Conservation (phyloP, 2,888 invertebrate genomes). For the Sceliomorpha sp. region DNA sequence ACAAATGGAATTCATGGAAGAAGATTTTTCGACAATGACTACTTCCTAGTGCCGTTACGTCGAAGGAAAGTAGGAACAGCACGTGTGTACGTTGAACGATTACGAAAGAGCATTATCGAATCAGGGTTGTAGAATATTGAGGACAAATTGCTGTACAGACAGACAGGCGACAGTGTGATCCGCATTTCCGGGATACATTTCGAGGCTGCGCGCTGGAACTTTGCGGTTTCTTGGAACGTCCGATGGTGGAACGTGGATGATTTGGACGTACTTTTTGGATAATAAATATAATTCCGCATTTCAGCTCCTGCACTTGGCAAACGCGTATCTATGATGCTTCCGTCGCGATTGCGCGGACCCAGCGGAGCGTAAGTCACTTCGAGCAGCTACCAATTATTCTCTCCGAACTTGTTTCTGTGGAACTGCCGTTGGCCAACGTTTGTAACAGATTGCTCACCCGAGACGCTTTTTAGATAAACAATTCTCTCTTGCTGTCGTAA, state of each 20-base stretch:
- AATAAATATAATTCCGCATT: constrained; percentile 36
- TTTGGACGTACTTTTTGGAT: constrained; percentile 23
- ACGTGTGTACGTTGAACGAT: constrained; percentile 20
- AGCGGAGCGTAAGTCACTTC: constrained; percentile 18
- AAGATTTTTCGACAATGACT: neutral
- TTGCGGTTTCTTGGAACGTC: constrained; percentile 17
- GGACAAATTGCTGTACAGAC: constrained; percentile 16
- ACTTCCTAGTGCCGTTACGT: neutral
- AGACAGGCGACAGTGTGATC: constrained; percentile 31
- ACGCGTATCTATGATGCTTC: constrained; percentile 30
- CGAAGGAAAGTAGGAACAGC: constrained; percentile 1
- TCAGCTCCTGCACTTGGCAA: constrained; percentile 35
- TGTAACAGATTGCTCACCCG: neutral
- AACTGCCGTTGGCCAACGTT: constrained; percentile 15
- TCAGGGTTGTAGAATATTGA: constrained; percentile 48
- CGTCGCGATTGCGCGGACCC: constrained; percentile 24
- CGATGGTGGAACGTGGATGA: too few relatives aligned
- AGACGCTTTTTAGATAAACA: constrained; percentile 19
- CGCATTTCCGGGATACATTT: constrained; percentile 42
- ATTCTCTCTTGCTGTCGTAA: too few relatives aligned
- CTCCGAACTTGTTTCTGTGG: constrained; percentile 7
- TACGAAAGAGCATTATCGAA: constrained; percentile 50
- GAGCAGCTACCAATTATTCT: constrained; percentile 30
- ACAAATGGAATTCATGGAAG: too few relatives aligned
- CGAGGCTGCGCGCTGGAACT: constrained; percentile 22